phyloP scores from a whole-genome alignment of 2,888 invertebrate species.

The Drosophila tanythrix region DNA sequence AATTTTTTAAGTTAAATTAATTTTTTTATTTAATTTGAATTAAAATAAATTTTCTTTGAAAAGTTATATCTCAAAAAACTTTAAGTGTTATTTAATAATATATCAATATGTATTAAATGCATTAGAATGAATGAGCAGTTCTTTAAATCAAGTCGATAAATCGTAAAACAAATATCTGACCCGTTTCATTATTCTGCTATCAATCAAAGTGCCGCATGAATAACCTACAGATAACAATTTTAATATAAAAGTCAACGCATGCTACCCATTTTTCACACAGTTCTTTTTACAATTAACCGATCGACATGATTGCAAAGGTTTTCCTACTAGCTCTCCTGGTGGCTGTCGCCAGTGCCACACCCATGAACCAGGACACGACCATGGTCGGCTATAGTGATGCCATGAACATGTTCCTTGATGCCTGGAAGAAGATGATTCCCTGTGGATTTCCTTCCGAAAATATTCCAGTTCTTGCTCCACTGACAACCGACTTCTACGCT shows the following conservation, averaged over 20 bases:
- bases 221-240: neutral
- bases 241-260: neutral
- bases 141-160: neutral
- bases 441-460: conserved; percentile 66
- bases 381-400: conserved; percentile 53
- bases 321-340: conserved; percentile 52
- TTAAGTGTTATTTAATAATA: neutral
- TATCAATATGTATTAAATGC: neutral
- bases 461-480: conserved; percentile 70
- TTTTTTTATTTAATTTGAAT: neutral
- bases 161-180: neutral
- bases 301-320: conserved; percentile 38
- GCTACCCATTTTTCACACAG: conserved; percentile 2
- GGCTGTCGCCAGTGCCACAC: conserved; percentile 22
- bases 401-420: conserved; percentile 41
- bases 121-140: neutral
- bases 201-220: neutral
- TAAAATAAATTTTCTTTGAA: neutral
- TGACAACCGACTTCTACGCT: conserved; percentile 31
- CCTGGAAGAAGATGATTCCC: conserved; percentile 68
- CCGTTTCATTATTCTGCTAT: neutral
- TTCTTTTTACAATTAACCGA: conserved; percentile 11
- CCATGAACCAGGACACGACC: conserved; percentile 15
- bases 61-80: neutral
- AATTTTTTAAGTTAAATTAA: neutral